Percentiles rank a stretch among this genome's conserved stretches.
phyloP scores from a whole-genome alignment of 2,888 invertebrate genomes.

The Pyralis farinalis region DNA sequence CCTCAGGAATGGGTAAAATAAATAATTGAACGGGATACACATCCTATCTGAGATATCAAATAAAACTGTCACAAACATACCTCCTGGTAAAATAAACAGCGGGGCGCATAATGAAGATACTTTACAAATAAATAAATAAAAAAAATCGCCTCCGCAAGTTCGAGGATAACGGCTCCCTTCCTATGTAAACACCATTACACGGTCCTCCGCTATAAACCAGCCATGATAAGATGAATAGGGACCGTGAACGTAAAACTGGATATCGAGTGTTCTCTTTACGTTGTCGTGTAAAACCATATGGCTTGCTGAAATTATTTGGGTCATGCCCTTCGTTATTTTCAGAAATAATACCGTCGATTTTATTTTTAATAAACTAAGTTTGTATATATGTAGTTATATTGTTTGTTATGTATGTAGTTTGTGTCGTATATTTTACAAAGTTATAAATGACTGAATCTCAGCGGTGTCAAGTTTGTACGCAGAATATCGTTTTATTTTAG shows the following conservation, averaged over 20 bases:
- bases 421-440: too few species aligned
- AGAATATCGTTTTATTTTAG: too few species aligned
- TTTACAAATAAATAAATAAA: conserved; percentile 48
- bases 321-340: background rate
- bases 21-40: conserved; percentile 25
- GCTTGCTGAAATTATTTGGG: conserved; percentile 18
- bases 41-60: conserved; percentile 27
- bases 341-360: too few species aligned
- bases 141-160: conserved; percentile 27
- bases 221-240: conserved; percentile 61
- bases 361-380: too few species aligned
- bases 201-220: conserved; percentile 46
- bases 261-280: conserved; percentile 47
- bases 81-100: conserved; percentile 27
- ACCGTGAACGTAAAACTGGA: conserved; percentile 43
- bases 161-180: conserved; percentile 30
- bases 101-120: conserved; percentile 35
- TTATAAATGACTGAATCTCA: too few species aligned
- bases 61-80: conserved; percentile 28
- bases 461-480: too few species aligned
- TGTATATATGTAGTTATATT: too few species aligned
- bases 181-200: conserved; percentile 58
- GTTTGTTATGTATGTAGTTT: too few species aligned
- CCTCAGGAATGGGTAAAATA: conserved; percentile 16
- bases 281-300: conserved; percentile 24